Evolutionary conservation across 2,797 vertebrate species (phyloP).

Genomic region (Fistularia tabacaria): DNA sequence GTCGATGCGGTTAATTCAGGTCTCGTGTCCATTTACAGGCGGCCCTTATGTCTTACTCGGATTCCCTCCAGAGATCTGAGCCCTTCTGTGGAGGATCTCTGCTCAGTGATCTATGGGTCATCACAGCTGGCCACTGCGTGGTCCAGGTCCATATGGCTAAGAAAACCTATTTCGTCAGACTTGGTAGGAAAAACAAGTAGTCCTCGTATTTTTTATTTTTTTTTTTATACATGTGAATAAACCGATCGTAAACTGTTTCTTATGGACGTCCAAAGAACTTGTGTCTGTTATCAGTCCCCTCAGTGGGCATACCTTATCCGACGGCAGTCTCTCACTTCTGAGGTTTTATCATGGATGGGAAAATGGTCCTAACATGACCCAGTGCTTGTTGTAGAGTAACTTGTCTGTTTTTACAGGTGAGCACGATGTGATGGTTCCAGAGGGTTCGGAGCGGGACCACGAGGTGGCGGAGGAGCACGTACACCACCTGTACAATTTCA

Average conservation of each 20-base stretch:
- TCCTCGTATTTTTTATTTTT: no score
- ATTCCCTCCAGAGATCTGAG: fast-evolving
- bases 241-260: neutral
- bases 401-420: conserved; percentile 75
- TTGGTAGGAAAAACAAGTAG: conserved; percentile 48
- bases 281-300: no score
- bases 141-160: fast-evolving
- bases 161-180: conserved; percentile 57
- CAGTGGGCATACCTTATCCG: no score
- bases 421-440: conserved; percentile 62
- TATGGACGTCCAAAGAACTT: no score
- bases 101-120: conserved; percentile 84
- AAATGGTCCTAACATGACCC: no score
- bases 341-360: no score
- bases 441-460: conserved; percentile 75
- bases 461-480: conserved; percentile 63
- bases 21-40: conserved; percentile 70
- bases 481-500: conserved; percentile 69
- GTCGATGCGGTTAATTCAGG: neutral
- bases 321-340: no score
- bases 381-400: no score
- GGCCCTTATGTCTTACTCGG: conserved; percentile 62
- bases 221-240: no score
- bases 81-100: conserved; percentile 89
- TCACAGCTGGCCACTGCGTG: conserved; percentile 91